phyloP scores from a whole-genome alignment of 1,140 invertebrate species.

The Mactra quadrangularis region DNA sequence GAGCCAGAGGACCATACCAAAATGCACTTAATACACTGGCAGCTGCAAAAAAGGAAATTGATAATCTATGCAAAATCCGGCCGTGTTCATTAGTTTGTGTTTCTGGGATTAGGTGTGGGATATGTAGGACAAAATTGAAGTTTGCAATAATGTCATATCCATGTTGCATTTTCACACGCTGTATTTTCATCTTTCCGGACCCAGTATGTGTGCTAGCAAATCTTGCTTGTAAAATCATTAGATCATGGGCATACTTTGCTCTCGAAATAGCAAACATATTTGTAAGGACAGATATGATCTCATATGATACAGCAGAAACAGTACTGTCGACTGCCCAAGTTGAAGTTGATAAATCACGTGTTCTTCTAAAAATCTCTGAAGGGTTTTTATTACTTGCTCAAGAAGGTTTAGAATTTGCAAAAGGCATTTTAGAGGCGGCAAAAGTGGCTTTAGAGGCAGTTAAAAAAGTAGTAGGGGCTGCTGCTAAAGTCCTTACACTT shows the following conservation, averaged over 20 bases:
- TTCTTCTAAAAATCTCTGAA: constrained; percentile 43
- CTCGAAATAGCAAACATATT: constrained; percentile 58
- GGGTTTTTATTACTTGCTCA: constrained; percentile 25
- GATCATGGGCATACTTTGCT: constrained; percentile 46
- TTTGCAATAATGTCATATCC: constrained; percentile 29
- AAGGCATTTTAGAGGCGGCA: constrained; percentile 30
- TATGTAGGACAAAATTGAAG: constrained; percentile 40
- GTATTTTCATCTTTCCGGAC: constrained; percentile 59
- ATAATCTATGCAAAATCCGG: constrained; percentile 57
- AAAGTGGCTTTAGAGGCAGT: constrained; percentile 58
- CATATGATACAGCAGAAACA: constrained; percentile 54
- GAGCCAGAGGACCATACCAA: constrained; percentile 47
- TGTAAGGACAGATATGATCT: constrained; percentile 54
- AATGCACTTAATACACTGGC: constrained; percentile 40
- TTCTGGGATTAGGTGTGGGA: constrained; percentile 61
- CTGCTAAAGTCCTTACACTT: constrained; percentile 47
- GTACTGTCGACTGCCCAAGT: constrained; percentile 50
- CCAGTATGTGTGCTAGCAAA: constrained; percentile 45
- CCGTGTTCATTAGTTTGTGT: constrained; percentile 31
- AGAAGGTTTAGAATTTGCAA: constrained; percentile 18
- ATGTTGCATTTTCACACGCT: no score
- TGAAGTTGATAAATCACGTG: constrained; percentile 60
- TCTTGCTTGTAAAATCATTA: constrained; percentile 33
- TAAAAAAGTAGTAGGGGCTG: constrained; percentile 44
- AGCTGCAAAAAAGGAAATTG: no score